phyloP scores from a whole-genome alignment of 2,888 invertebrate genomes.

The Crioceris asparagi region DNA sequence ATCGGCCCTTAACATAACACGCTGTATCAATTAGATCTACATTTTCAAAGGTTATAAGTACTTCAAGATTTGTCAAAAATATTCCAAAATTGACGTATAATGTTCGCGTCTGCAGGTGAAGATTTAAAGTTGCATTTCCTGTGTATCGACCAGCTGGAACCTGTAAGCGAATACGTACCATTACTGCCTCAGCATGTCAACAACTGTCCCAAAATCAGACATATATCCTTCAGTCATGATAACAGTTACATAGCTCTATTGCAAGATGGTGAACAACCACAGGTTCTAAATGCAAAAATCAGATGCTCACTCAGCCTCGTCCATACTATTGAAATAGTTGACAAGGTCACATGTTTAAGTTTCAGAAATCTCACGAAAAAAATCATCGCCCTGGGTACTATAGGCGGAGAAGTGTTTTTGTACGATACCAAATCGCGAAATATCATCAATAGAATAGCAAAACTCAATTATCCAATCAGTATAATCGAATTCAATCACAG shows the following conservation, averaged over 20 bases:
- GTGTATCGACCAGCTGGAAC: too few species aligned
- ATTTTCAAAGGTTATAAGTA: too few species aligned
- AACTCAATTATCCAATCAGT: slow-evolving; percentile 19
- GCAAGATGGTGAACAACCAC: slow-evolving; percentile 25
- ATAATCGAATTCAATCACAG: slow-evolving; percentile 25
- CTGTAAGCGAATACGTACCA: too few species aligned
- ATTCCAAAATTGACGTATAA: too few species aligned
- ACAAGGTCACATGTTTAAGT: slow-evolving; percentile 22
- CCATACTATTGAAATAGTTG: slow-evolving; percentile 27
- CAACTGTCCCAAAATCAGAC: slow-evolving; percentile 23
- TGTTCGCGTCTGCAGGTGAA: too few species aligned
- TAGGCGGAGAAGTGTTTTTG: slow-evolving; percentile 26
- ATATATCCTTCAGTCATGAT: slow-evolving; percentile 31
- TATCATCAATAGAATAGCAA: slow-evolving; percentile 22
- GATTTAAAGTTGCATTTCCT: too few species aligned
- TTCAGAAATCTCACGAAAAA: slow-evolving; percentile 31
- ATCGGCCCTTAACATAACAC: too few species aligned
- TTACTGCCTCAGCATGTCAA: too few species aligned
- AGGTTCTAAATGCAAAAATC: slow-evolving; percentile 29
- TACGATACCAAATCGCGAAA: slow-evolving; percentile 31
- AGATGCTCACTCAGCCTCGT: slow-evolving; percentile 24
- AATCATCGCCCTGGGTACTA: slow-evolving; percentile 28
- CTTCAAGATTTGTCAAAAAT: too few species aligned
- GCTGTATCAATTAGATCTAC: too few species aligned
- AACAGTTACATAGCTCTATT: slow-evolving; percentile 29